Evolutionary conservation across 2,797 vertebrate species (phyloP).

Genomic region (Myripristis jacobus): DNA sequence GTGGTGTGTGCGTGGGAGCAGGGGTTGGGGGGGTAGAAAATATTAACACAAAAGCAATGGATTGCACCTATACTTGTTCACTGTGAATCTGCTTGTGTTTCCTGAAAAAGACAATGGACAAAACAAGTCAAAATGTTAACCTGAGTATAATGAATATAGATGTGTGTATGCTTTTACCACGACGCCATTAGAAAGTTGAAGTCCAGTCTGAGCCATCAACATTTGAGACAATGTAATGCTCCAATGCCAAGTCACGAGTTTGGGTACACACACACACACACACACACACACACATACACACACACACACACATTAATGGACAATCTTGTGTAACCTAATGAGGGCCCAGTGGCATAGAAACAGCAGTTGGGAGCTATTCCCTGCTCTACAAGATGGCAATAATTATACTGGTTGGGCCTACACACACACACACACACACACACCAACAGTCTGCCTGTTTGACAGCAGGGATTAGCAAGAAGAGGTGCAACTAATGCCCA

Average conservation of each 20-base stretch:
- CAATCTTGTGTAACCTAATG: constrained; percentile 68
- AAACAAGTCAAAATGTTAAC: too few species aligned
- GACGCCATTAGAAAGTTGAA: neutral
- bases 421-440: constrained; percentile 18
- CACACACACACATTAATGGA: constrained; percentile 43
- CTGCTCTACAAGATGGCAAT: constrained; percentile 67
- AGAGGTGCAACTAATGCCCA: constrained; percentile 76
- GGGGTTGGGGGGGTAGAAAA: too few species aligned
- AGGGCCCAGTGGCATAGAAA: constrained; percentile 60
- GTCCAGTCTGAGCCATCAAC: neutral
- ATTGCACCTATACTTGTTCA: too few species aligned
- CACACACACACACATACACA: neutral
- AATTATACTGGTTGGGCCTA: constrained; percentile 68
- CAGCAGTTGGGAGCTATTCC: constrained; percentile 62
- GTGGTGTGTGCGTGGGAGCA: too few species aligned
- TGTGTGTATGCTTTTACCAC: too few species aligned
- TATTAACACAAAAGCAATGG: too few species aligned
- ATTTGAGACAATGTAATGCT: constrained; percentile 24
- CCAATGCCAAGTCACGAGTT: constrained; percentile 11
- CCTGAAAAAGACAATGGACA: too few species aligned
- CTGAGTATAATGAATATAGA: too few species aligned
- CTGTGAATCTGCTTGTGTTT: too few species aligned
- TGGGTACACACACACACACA: constrained; percentile 9
- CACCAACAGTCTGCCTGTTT: constrained; percentile 59
- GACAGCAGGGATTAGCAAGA: constrained; percentile 75